phyloP scores from a whole-genome alignment of 1,140 invertebrate genomes.

The Macrosteles quadrilineatus region DNA sequence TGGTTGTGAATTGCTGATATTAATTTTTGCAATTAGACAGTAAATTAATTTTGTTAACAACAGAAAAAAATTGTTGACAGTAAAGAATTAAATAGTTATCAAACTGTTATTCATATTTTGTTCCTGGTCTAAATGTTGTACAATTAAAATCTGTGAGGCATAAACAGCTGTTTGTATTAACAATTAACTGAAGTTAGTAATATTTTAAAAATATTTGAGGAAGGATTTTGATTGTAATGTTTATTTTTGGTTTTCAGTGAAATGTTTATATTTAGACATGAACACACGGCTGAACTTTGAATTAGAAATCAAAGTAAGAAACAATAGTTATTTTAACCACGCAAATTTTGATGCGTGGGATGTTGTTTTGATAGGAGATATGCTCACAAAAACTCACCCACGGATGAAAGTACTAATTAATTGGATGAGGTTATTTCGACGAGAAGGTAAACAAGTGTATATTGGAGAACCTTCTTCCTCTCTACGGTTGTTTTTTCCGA shows the following conservation, averaged over 20 bases:
- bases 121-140: too few relatives aligned
- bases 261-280: conserved; percentile 9
- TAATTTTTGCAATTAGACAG: too few relatives aligned
- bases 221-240: too few relatives aligned
- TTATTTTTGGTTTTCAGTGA: neutral
- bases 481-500: neutral
- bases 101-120: too few relatives aligned
- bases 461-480: neutral
- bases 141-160: too few relatives aligned
- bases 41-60: too few relatives aligned
- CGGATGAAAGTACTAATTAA: neutral
- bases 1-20: too few relatives aligned
- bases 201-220: too few relatives aligned
- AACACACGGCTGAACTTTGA: neutral
- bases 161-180: too few relatives aligned
- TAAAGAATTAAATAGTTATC: too few relatives aligned
- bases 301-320: neutral
- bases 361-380: neutral
- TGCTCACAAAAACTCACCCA: neutral
- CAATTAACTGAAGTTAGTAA: too few relatives aligned
- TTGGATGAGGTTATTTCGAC: neutral
- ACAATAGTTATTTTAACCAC: neutral
- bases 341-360: neutral
- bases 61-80: too few relatives aligned
- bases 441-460: neutral